A percentile compares a stretch with the other conserved stretches of the same genome.
Conservation (phyloP, 1,140 invertebrate genomes). For the Brachionus plicatilis region DNA sequence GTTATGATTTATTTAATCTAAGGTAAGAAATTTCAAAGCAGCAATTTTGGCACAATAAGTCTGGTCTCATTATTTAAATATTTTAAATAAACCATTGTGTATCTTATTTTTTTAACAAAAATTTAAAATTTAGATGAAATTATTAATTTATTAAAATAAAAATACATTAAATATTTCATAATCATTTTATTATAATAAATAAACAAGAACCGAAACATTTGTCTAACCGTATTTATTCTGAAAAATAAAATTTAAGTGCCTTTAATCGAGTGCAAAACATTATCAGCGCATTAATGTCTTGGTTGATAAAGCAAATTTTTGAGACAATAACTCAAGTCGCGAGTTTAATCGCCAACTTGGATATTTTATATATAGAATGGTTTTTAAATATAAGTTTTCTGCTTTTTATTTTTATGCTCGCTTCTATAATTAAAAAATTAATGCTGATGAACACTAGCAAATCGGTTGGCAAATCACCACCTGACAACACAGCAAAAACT, state of each 20-base stretch:
- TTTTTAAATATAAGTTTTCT: not conserved
- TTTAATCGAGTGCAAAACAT: not conserved
- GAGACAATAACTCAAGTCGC: not conserved
- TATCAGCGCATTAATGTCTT: not conserved
- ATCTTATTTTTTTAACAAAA: not conserved
- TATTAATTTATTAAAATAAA: not conserved
- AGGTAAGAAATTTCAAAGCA: too few species aligned
- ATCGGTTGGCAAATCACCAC: not conserved
- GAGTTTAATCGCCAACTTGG: not conserved
- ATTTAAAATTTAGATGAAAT: not conserved
- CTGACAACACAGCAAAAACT: not conserved
- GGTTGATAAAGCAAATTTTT: not conserved
- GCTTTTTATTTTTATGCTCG: not conserved
- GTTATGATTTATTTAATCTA: too few species aligned
- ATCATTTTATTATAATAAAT: not conserved
- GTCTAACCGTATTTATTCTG: not conserved
- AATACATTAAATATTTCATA: not conserved
- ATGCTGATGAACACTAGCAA: not conserved
- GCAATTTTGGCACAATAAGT: too few species aligned
- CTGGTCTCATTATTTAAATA: too few species aligned
- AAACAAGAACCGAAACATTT: not conserved
- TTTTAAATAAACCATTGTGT: too few species aligned
- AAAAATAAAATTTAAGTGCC: not conserved
- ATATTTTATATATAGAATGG: slow-evolving; percentile 36
- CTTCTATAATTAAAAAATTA: too few species aligned